Conservation (phyloP, 2,113 vertebrate species). For the Leptobrachium leishanense region DNA sequence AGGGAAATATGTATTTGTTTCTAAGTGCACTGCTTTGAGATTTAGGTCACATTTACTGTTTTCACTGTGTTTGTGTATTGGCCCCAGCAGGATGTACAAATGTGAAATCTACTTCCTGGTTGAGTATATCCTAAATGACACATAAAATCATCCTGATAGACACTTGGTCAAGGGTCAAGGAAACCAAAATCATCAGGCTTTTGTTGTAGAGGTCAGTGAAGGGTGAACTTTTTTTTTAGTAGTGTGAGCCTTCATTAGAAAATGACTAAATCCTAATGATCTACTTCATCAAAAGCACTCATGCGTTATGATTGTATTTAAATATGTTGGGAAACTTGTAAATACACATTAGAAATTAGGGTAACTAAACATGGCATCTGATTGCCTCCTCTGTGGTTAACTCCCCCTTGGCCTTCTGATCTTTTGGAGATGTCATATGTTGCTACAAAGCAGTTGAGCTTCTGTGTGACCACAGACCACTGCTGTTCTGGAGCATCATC, state of each 20-base stretch:
- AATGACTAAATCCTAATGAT: background rate
- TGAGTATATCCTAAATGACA: conserved; percentile 27
- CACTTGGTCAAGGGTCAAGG: conserved; percentile 21
- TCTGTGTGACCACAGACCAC: conserved; percentile 31
- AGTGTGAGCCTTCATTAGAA: background rate
- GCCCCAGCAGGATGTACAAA: conserved; percentile 25
- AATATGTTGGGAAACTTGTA: background rate
- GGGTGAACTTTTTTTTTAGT: conserved; percentile 5
- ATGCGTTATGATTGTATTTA: background rate
- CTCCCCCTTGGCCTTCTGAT: background rate
- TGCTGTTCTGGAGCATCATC: conserved; percentile 19
- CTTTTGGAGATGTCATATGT: background rate
- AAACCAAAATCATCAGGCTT: conserved; percentile 20
- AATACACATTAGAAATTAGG: background rate
- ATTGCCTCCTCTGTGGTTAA: background rate
- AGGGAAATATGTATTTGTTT: too few relatives aligned
- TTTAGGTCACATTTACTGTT: too few relatives aligned
- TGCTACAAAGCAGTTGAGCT: background rate
- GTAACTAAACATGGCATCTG: background rate
- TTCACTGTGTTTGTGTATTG: too few relatives aligned
- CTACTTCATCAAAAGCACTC: background rate
- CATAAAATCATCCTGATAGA: conserved; percentile 36
- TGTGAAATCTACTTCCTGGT: conserved; percentile 27
- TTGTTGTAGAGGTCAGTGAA: conserved; percentile 10
- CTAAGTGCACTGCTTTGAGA: too few relatives aligned